Base-by-base conservation (phyloP, 2,113 vertebrate genomes). In the Poecilia latipinna region DNA sequence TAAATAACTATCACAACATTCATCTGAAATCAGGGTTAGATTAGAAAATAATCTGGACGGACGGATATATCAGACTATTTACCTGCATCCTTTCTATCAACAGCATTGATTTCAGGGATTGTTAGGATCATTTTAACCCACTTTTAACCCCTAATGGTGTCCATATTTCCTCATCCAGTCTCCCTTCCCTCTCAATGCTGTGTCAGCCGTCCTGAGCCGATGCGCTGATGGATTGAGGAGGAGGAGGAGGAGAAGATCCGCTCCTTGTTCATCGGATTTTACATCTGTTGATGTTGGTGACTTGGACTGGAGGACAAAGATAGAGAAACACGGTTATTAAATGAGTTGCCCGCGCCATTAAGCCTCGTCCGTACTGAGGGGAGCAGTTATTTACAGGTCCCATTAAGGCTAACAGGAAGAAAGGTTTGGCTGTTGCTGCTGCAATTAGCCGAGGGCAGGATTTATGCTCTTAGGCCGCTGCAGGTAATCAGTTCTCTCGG, bases 381-480 rank as follows among this genome's bases (percentile, higher is more conserved):
- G 67, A 74, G 71, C 8, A 51, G 60, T 65, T 86, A 77, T 88
- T 90, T 86, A 88, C 83, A 74, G 81, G 84, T 85, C 57, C 65
- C 77, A 88, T 88, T 88, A 84, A 72, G 44, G 57, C 82, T 86
- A 85, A 90, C 68, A 24, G 80, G 57, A 74, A 72, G 72, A 75
- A 82, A 63, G 82, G 48, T 82, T 74, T 78, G 77, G 31, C 57
- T 78, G 79, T 78, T 61, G 66, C 74, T 63, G 83, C 74, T 67
- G 70, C 80, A 87, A 84, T 91, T 85, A 84, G 79, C 75, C 8
- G 15, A 69, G 73, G 79, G 66, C 31, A 4, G 68, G 78, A 82
- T 79, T 85, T 74, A 42, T 75, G 78, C 75, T 83, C 81, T 78
- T 76, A 67, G 72, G 33, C 67, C 67, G 79, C 29, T 69, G 74